Conservation (phyloP, 2,797 vertebrate genomes). For the Austrolebias charrua region DNA sequence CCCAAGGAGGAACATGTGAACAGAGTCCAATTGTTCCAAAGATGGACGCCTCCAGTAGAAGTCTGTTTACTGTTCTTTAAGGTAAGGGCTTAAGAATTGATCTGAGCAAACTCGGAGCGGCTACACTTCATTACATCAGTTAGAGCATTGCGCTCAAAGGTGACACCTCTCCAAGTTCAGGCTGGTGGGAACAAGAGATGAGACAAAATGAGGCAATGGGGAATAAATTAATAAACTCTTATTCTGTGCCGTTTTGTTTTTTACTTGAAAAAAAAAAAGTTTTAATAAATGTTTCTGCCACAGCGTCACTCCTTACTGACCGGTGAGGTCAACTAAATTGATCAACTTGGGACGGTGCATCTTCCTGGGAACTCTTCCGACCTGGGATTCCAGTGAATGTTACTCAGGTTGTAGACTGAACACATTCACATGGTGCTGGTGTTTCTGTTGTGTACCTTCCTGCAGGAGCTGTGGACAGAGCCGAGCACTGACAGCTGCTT, state of each 20-base stretch:
- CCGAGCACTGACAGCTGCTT: too few species aligned
- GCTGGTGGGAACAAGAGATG: conserved; percentile 12
- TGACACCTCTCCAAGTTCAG: conserved; percentile 25
- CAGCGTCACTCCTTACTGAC: not conserved
- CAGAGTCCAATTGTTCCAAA: conserved; percentile 75
- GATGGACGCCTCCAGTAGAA: conserved; percentile 51
- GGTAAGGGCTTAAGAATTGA: conserved; percentile 64
- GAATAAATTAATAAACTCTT: not conserved
- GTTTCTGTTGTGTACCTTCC: too few species aligned
- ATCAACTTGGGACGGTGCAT: too few species aligned
- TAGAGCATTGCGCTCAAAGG: conserved; percentile 31
- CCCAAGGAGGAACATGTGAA: conserved; percentile 71
- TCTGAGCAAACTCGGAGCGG: conserved; percentile 59
- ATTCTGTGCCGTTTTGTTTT: not conserved
- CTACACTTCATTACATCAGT: conserved; percentile 20
- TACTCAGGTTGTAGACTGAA: not conserved
- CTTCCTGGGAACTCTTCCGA: not conserved
- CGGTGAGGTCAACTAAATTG: not conserved
- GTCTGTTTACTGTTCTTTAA: conserved; percentile 69
- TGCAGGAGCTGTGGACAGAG: too few species aligned
- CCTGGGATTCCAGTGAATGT: not conserved
- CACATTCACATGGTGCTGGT: not conserved
- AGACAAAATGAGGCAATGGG: conserved; percentile 5
- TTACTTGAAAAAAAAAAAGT: not conserved
- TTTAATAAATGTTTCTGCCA: not conserved